A percentile compares a stretch with the other conserved stretches of the same genome.
phyloP scores from a whole-genome alignment of 2,888 invertebrate genomes.

The Drosophila kuntzei region DNA sequence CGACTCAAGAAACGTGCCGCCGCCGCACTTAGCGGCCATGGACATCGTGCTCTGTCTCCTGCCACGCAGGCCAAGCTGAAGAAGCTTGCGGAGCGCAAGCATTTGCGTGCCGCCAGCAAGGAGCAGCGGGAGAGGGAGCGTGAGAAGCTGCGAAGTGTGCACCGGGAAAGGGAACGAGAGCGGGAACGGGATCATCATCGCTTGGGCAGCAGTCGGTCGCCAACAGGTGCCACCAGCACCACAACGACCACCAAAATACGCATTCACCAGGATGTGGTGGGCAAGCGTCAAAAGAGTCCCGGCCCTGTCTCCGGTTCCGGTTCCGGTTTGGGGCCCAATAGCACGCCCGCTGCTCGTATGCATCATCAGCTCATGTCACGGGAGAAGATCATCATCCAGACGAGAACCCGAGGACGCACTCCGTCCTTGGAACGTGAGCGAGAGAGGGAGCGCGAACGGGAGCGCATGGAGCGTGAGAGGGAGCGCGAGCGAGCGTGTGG shows the following conservation, averaged over 20 bases:
- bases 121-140: constrained; percentile 85
- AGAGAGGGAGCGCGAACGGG: constrained; percentile 69
- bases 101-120: constrained; percentile 81
- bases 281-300: constrained; percentile 87
- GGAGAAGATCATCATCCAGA: constrained; percentile 84
- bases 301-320: constrained; percentile 21
- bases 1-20: constrained; percentile 83
- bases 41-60: constrained; percentile 81
- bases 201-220: constrained; percentile 82
- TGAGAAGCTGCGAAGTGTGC: constrained; percentile 85
- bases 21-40: constrained; percentile 79
- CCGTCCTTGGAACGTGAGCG: constrained; percentile 79
- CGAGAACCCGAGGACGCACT: constrained; percentile 84
- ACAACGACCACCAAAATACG: constrained; percentile 84
- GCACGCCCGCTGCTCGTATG: constrained; percentile 83
- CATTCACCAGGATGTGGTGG: constrained; percentile 82
- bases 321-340: constrained; percentile 38
- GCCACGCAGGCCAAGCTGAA: constrained; percentile 83
- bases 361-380: constrained; percentile 84
- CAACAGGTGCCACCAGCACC: constrained; percentile 65
- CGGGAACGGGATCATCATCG: constrained; percentile 86
- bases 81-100: constrained; percentile 83
- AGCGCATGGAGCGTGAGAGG: constrained; percentile 66
- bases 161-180: constrained; percentile 85
- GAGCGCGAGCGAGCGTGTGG: constrained; percentile 55